phyloP scores from a whole-genome alignment of 2,113 vertebrate species.

The Dryoscopus gambensis region DNA sequence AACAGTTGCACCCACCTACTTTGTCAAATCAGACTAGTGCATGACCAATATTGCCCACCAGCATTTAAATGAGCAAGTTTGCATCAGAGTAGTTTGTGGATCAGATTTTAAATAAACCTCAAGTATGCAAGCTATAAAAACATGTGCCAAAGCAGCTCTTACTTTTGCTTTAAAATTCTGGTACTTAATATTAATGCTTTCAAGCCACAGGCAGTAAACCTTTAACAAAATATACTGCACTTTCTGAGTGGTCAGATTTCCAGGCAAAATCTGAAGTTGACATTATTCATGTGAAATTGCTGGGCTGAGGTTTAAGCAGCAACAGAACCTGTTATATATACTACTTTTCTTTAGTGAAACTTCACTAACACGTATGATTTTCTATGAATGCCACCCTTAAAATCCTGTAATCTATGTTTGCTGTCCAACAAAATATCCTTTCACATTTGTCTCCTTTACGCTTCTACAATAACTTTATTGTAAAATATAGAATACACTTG shows the following conservation, averaged over 20 bases:
- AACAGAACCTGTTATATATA: background rate
- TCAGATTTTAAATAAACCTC: conserved; percentile 15
- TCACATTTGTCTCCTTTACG: background rate
- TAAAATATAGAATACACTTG: background rate
- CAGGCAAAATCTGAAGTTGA: background rate
- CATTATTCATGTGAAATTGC: background rate
- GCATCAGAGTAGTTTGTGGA: background rate
- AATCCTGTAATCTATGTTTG: background rate
- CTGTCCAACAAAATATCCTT: background rate
- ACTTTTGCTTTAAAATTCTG: background rate
- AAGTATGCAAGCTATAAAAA: conserved; percentile 7
- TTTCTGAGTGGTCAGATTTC: conserved; percentile 5
- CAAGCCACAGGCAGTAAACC: background rate
- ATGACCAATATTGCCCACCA: background rate
- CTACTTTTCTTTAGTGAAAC: background rate
- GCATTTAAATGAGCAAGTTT: background rate
- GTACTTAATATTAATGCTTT: background rate
- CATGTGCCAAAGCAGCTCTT: background rate
- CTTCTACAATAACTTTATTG: background rate
- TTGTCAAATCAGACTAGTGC: background rate
- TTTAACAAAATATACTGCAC: background rate
- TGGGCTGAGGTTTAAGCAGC: background rate
- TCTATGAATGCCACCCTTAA: background rate
- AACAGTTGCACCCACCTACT: background rate
- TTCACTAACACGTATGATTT: background rate